Evolutionary conservation across 2,797 vertebrate species (phyloP).

Genomic region (Melanogrammus aeglefinus): DNA sequence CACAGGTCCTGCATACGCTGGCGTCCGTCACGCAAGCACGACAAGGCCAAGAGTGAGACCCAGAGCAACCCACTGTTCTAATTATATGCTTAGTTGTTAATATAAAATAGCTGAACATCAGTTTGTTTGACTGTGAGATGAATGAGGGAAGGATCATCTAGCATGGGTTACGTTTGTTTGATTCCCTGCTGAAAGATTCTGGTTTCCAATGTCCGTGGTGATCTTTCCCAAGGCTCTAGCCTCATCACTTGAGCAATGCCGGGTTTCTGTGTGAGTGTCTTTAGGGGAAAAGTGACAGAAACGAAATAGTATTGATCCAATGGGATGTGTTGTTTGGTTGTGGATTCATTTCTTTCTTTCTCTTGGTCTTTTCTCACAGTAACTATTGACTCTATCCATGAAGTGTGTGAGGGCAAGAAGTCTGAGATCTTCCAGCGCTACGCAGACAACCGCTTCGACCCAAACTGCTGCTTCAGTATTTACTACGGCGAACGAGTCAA

Average conservation of each 20-base stretch:
- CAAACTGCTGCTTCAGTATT: conserved; percentile 97
- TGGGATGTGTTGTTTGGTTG: neutral
- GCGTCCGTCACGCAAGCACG: conserved; percentile 92
- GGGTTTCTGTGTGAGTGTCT: neutral
- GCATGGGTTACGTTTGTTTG: neutral
- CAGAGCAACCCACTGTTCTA: conserved; percentile 35
- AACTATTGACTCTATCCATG: conserved; percentile 93
- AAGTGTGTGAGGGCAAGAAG: conserved; percentile 91
- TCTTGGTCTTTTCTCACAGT: conserved; percentile 64
- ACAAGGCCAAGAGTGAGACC: conserved; percentile 94
- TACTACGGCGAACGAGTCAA: conserved; percentile 90
- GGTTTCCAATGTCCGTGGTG: neutral
- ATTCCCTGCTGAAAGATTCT: neutral
- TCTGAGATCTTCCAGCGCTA: conserved; percentile 94
- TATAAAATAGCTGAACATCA: neutral
- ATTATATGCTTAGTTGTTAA: neutral
- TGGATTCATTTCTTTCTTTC: neutral
- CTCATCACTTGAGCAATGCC: neutral
- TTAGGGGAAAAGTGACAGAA: neutral
- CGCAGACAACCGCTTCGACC: conserved; percentile 84
- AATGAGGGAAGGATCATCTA: neutral
- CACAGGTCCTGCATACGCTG: conserved; percentile 94
- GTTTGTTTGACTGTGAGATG: neutral
- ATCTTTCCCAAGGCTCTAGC: neutral
- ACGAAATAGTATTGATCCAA: neutral